A percentile compares a stretch with the other conserved stretches of the same genome.
Conservation (phyloP, 2,888 invertebrate genomes). For the Coelopa pilipes region DNA sequence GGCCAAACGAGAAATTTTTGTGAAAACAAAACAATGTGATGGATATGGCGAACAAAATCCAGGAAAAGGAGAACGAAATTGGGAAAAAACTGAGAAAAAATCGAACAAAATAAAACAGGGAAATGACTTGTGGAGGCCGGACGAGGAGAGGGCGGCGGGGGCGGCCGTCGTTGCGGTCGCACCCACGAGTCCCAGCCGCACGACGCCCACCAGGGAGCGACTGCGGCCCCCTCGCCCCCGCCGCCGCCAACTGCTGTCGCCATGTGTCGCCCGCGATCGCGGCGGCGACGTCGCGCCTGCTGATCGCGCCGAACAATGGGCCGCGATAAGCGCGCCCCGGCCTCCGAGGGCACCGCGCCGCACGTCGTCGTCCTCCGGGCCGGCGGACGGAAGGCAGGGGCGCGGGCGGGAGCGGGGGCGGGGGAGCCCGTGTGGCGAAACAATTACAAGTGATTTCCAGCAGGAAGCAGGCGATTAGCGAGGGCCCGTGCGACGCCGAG, state of each 20-base stretch:
- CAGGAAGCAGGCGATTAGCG: slow-evolving; percentile 33
- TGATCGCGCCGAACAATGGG: slow-evolving; percentile 24
- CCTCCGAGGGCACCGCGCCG: no score
- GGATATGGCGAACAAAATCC: no score
- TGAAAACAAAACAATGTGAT: no score
- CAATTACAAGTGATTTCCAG: slow-evolving; percentile 30
- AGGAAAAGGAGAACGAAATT: no score
- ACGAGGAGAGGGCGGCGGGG: background rate
- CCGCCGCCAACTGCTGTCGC: background rate
- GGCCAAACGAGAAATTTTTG: no score
- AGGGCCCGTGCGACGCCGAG: background rate
- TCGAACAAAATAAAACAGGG: background rate
- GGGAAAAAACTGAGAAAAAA: no score
- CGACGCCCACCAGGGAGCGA: background rate
- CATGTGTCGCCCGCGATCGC: slow-evolving; percentile 22
- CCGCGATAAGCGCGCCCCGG: slow-evolving; percentile 8
- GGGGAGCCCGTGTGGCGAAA: slow-evolving; percentile 26
- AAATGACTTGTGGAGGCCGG: background rate
- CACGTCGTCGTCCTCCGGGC: no score
- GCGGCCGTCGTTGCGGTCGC: background rate
- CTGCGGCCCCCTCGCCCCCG: background rate
- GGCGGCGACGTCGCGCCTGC: slow-evolving; percentile 10
- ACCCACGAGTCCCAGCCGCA: background rate
- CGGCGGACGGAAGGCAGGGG: no score
- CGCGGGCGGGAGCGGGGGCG: background rate